These are phyloP conservation scores for Promerops cafer DNA, from an alignment of 2,113 vertebrate genomes.

Conservation along the genomic window DNA sequence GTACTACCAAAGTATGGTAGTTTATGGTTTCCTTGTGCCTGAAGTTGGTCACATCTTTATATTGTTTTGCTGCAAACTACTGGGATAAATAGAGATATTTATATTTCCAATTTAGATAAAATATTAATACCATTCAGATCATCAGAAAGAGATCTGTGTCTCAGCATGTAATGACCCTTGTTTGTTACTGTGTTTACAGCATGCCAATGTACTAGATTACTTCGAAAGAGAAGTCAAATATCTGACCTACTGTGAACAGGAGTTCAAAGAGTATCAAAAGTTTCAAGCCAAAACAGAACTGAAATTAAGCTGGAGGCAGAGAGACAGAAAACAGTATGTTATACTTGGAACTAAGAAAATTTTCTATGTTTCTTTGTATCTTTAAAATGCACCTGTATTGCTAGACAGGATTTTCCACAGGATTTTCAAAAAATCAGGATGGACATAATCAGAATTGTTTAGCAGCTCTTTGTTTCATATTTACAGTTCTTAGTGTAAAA, in stretches of 20 bases:
- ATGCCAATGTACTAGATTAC: slow-evolving; percentile 66
- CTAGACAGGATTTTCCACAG: not conserved
- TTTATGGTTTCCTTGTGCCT: not conserved
- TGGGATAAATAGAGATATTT: not conserved
- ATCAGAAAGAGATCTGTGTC: not conserved
- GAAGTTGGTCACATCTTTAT: not conserved
- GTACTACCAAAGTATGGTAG: not conserved
- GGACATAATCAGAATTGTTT: not conserved
- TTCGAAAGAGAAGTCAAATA: slow-evolving; percentile 81
- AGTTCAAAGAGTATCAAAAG: slow-evolving; percentile 20
- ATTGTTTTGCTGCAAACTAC: not conserved
- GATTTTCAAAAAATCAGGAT: not conserved
- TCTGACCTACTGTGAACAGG: slow-evolving; percentile 71
- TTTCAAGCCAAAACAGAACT: slow-evolving; percentile 58
- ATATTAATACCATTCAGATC: not conserved
- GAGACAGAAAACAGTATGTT: slow-evolving; percentile 68
- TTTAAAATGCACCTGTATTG: not conserved
- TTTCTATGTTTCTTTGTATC: not conserved
- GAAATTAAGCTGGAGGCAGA: slow-evolving; percentile 56
- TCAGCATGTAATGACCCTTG: not conserved
- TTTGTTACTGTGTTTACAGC: slow-evolving; percentile 62
- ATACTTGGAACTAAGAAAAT: not conserved
- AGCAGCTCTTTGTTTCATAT: not conserved
- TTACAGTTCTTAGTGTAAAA: not conserved
- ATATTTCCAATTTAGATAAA: not conserved